phyloP scores from a whole-genome alignment of 1,140 invertebrate genomes.

The Calycopis cecrops region DNA sequence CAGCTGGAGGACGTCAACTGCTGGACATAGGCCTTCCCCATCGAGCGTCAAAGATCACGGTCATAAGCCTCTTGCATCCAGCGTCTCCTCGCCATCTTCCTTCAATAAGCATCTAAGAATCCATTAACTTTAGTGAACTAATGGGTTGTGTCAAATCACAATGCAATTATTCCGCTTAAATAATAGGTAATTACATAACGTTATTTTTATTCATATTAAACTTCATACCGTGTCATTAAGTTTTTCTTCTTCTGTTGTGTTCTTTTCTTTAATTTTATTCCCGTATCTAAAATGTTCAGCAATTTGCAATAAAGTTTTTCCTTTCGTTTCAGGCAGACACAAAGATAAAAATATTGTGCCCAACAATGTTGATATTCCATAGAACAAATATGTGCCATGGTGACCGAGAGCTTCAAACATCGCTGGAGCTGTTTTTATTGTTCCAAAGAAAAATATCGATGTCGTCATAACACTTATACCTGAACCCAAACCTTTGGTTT shows the following conservation, averaged over 20 bases:
- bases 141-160: too few species aligned
- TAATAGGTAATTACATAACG: too few species aligned
- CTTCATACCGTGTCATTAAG: background rate
- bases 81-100: too few species aligned
- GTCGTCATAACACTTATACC: conserved; percentile 77
- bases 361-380: conserved; percentile 75
- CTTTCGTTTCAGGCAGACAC: conserved; percentile 82
- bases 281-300: conserved; percentile 62
- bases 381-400: conserved; percentile 78
- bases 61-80: too few species aligned
- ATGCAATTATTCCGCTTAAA: too few species aligned
- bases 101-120: too few species aligned
- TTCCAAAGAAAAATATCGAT: conserved; percentile 77
- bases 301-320: conserved; percentile 80
- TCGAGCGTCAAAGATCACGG: too few species aligned
- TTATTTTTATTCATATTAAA: too few species aligned
- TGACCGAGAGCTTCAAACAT: conserved; percentile 75
- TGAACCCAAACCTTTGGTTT: conserved; percentile 73
- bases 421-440: conserved; percentile 78
- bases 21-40: too few species aligned
- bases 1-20: too few species aligned
- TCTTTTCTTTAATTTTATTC: conserved; percentile 32
- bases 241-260: conserved; percentile 20
- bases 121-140: too few species aligned
- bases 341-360: conserved; percentile 78